phyloP scores from a whole-genome alignment of 2,797 vertebrate species.

The Xerus rutilus region DNA sequence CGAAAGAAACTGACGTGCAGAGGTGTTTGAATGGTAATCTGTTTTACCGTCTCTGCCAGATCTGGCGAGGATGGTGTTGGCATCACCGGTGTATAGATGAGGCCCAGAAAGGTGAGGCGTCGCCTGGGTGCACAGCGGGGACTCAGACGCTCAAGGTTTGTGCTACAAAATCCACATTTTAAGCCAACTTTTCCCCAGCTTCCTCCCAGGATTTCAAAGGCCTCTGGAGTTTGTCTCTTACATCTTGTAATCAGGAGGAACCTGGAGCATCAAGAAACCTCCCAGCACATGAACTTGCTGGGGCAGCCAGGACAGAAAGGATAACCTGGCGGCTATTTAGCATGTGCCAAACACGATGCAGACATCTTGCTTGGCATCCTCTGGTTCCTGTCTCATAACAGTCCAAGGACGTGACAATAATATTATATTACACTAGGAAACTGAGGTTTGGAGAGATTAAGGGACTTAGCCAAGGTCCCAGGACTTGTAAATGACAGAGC shows the following conservation, averaged over 20 bases:
- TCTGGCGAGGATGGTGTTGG: not conserved
- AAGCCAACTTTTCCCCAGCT: rapidly evolving
- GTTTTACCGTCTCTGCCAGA: rapidly evolving
- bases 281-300: not conserved
- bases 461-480: not conserved
- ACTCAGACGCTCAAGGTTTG: rapidly evolving
- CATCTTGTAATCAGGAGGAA: not conserved
- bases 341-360: rapidly evolving
- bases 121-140: not conserved
- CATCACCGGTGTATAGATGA: not conserved
- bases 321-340: not conserved
- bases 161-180: not conserved
- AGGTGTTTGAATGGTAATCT: not conserved
- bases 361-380: not conserved
- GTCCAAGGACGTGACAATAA: not conserved
- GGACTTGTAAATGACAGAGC: not conserved
- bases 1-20: not conserved
- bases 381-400: not conserved
- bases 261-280: not conserved
- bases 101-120: not conserved
- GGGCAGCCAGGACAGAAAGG: not conserved
- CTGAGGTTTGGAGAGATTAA: not conserved
- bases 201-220: not conserved
- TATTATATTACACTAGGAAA: not conserved
- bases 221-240: not conserved